Conservation (phyloP, 1,140 invertebrate species). For the Holotrichia oblita region DNA sequence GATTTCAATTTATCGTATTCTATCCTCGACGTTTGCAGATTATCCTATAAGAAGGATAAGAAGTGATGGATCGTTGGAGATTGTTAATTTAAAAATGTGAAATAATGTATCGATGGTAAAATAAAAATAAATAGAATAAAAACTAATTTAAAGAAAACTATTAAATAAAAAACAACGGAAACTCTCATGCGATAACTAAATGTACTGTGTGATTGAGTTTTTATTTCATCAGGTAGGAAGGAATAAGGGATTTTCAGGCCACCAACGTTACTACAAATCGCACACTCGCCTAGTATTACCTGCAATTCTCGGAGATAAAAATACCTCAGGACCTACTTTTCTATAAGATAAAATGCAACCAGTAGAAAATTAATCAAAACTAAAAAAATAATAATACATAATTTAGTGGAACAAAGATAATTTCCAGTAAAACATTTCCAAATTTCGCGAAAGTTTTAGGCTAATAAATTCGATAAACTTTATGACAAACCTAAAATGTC, state of each 20-base stretch:
- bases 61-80: neutral
- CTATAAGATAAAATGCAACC: neutral
- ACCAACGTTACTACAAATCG: conserved; percentile 44
- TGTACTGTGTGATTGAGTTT: conserved; percentile 11
- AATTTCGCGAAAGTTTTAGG: too few species aligned
- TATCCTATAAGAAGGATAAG: conserved; percentile 61
- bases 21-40: conserved; percentile 65
- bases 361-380: neutral
- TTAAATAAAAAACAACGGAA: neutral
- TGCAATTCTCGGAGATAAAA: conserved; percentile 33
- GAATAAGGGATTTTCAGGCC: conserved; percentile 40
- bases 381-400: neutral
- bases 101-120: neutral
- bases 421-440: too few species aligned
- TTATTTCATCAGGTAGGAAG: neutral
- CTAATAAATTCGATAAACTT: too few species aligned
- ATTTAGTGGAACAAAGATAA: too few species aligned
- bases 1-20: conserved; percentile 66
- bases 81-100: neutral
- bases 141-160: conserved; percentile 12
- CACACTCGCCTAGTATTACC: conserved; percentile 38
- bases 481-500: too few species aligned
- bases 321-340: conserved; percentile 36
- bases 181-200: conserved; percentile 18
- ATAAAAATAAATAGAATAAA: conserved; percentile 22